These are phyloP conservation scores for Florisuga fusca DNA, from an alignment of 2,797 vertebrate genomes.

Conservation along the genomic window DNA sequence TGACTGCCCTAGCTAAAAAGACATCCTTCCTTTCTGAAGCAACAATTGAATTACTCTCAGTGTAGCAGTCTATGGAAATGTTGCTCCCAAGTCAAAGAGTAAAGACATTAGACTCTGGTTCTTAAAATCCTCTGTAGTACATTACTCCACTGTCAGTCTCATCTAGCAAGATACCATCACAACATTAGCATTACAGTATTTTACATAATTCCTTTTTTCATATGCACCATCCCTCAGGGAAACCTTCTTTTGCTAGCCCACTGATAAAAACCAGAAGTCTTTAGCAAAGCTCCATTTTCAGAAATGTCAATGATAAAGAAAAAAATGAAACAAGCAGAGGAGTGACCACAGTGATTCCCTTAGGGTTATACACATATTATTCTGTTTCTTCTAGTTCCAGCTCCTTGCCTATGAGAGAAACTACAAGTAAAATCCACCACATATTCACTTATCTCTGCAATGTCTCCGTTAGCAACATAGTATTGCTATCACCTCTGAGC, in stretches of 20 bases:
- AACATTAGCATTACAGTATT: slow-evolving; percentile 6
- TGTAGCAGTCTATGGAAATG: neutral
- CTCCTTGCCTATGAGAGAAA: neutral
- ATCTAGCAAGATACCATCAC: neutral
- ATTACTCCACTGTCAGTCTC: neutral
- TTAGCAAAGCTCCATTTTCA: neutral
- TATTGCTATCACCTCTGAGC: neutral
- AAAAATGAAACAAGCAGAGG: slow-evolving; percentile 1
- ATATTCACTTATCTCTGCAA: neutral
- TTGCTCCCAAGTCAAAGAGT: neutral
- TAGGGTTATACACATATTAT: neutral
- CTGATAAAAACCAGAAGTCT: slow-evolving; percentile 30
- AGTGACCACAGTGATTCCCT: neutral
- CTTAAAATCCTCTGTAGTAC: neutral
- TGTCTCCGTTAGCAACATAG: neutral
- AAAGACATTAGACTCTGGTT: neutral
- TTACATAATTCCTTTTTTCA: neutral
- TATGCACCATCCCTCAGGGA: neutral
- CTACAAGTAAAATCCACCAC: neutral
- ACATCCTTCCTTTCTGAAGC: neutral
- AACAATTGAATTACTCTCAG: neutral
- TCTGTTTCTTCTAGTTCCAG: neutral
- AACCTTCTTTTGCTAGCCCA: neutral
- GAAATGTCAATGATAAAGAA: slow-evolving; percentile 14
- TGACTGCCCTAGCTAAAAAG: neutral